Conservation (phyloP, 2,113 vertebrate genomes). For the Sus scrofa region DNA sequence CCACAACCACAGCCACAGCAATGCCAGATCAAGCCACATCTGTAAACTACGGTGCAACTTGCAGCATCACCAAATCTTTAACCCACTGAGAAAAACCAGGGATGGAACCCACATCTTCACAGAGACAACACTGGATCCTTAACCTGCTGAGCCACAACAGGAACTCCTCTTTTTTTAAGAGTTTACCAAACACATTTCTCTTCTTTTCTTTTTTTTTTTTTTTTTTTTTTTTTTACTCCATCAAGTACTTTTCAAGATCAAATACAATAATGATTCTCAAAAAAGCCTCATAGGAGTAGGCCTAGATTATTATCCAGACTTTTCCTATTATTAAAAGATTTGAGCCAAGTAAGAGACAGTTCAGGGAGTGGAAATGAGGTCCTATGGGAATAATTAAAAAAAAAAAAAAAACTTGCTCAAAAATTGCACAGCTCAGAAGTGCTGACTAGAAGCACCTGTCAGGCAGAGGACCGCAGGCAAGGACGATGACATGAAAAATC, state of each 20-base stretch:
- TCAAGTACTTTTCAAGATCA: slow-evolving; percentile 32
- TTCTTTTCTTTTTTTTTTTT: too few relatives aligned
- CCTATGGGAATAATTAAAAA: too few relatives aligned
- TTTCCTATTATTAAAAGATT: neutral
- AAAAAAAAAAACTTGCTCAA: neutral
- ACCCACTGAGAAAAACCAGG: too few relatives aligned
- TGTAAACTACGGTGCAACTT: too few relatives aligned
- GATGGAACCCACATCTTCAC: too few relatives aligned
- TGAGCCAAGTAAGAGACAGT: neutral
- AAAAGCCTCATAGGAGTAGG: neutral
- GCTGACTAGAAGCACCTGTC: neutral
- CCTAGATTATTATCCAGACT: neutral
- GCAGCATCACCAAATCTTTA: too few relatives aligned
- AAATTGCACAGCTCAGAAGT: neutral
- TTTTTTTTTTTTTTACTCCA: too few relatives aligned
- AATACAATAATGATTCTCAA: neutral
- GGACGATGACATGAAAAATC: neutral
- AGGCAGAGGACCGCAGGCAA: neutral
- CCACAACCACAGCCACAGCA: too few relatives aligned
- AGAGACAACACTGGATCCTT: too few relatives aligned
- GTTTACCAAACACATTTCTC: neutral
- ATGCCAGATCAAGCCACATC: too few relatives aligned
- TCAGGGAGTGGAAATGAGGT: too few relatives aligned
- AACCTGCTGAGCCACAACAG: too few relatives aligned
- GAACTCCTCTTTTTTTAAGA: neutral